Evolutionary conservation across 2,113 vertebrate species (phyloP), one percentile per base, ranked within the genome.

Genomic region (Montifringilla adamsi): DNA sequence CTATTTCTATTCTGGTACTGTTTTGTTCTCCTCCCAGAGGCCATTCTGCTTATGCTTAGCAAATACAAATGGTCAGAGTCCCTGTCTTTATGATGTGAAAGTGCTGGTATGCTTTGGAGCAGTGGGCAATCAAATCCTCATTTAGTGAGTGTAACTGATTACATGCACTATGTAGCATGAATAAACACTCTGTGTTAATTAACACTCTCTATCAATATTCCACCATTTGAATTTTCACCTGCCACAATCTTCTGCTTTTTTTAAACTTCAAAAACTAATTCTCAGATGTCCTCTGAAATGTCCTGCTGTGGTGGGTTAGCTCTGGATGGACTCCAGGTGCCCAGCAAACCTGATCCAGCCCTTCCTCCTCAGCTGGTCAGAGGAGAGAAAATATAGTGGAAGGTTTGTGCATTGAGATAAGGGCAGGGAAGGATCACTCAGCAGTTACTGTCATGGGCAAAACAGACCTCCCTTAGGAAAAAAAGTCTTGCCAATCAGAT

Each of bases 171-270:
- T 35, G 41, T 73, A 95, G 72, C 68, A 77, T 6, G 39, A 81
- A 89, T 70, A 84, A 94, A 62, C 41, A 67, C 35, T 70, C 17
- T 70, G 26, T 93, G 28, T 76, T 91, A 87, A 88, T 89, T 67
- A 94, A 87, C 44, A 56, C 14, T 55, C 55, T 81, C 15, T 84
- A 59, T 89, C 56, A 70, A 23, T 78, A 82, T 87, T 70, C 44
- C 50, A 83, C 37, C 13, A 46, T 76, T 76, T 85, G 53, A 73
- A 76, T 93, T 91, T 73, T 73, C 44, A 88, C 31, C 78, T 85
- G 58, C n/a, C 41, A 35, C 43, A 16, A 41, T 63, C 28, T 52
- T 80, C n/a, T 47, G 22, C 19, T 23, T 13, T 37, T 59, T 53
- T 67, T 76, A 47, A 59, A 39, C 12, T 30, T 75, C 9, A 76